Evolutionary conservation across 2,888 invertebrate species (phyloP), one percentile per base, ranked within the genome.

Genomic region (Hecatera dysodea): DNA sequence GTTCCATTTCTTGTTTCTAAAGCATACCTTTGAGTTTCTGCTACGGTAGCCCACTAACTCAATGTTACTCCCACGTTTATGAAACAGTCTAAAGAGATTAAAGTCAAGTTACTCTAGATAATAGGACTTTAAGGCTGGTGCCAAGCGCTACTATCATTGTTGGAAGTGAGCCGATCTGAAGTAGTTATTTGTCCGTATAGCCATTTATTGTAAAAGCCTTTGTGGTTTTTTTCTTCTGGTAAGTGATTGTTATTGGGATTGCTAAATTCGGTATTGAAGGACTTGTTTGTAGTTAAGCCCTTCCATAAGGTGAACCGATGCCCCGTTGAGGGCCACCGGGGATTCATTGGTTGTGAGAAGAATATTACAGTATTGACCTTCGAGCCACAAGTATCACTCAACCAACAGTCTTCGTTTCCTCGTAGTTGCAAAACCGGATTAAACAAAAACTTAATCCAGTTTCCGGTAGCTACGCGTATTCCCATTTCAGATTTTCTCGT

Each of bases 111-210:
- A 59, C 48, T 73, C n/a, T 11, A 69, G 80, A 67, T 75, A 66
- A 62, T 53, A 75, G 42, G 42, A 22, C 29, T 48, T n/a, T 60
- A 15, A 15, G 11, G 36, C 27, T 60, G 46, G 55, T 64, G 81
- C 76, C 81, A 80, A 78, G 71, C 75, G 36, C 24, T 36, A 9
- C 42, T 67, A 78, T 75, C 70, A 55, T 53, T 66, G 76, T 75
- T 67, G 68, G 72, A 65, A n/a, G 27, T 46, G 8, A 42, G 36
- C 65, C 66, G 44, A 61, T 75, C 66, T 53, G 27, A 42, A 60
- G 53, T 5, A 46, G 24, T 67, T 44, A 80, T 65, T 74, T 63
- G 60, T 80, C 57, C 2, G 22, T 22, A 12, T 7, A 39, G 22
- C 2, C 39, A 39, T 39, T 39, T 39, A 39, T 39, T 39, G 39